Percentiles rank a stretch among this genome's conserved stretches.
Evolutionary conservation across 2,113 vertebrate genomes (phyloP).

Genomic region (Tragulus kanchil): DNA sequence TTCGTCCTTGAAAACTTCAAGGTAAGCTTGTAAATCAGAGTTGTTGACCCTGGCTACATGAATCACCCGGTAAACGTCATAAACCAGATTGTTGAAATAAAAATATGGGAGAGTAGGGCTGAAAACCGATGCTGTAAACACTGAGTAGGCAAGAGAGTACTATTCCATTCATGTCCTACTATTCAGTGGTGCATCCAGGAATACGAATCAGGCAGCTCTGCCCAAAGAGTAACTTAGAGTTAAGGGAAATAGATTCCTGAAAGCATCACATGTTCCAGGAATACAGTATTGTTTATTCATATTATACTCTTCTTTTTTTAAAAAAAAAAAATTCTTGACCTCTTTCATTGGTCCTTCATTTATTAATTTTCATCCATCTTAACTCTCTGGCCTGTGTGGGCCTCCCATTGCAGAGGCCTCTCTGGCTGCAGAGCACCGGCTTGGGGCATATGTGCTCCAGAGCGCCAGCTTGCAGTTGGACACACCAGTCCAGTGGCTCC

Average conservation of each 20-base stretch:
- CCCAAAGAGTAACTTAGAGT: background rate
- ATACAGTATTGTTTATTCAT: background rate
- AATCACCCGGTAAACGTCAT: background rate
- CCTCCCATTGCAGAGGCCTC: too few relatives aligned
- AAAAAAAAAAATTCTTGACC: too few relatives aligned
- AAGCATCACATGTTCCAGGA: conserved; percentile 13
- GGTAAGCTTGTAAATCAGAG: background rate
- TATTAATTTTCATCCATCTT: too few relatives aligned
- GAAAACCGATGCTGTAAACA: background rate
- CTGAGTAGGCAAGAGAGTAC: background rate
- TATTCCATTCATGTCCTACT: background rate
- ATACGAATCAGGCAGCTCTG: background rate
- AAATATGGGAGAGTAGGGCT: background rate
- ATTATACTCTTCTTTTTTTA: background rate
- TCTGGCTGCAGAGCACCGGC: too few relatives aligned
- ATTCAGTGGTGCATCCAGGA: background rate
- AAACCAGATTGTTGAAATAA: background rate
- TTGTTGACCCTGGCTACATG: background rate
- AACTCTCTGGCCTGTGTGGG: too few relatives aligned
- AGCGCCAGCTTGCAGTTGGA: too few relatives aligned
- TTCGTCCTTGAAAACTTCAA: background rate
- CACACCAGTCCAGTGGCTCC: too few relatives aligned
- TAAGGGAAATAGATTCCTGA: background rate
- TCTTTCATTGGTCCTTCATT: too few relatives aligned
- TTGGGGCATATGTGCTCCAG: too few relatives aligned